These are phyloP conservation scores for Ophthalmolycus amberensis DNA, from an alignment of 2,113 vertebrate species.

Conservation along the genomic window DNA sequence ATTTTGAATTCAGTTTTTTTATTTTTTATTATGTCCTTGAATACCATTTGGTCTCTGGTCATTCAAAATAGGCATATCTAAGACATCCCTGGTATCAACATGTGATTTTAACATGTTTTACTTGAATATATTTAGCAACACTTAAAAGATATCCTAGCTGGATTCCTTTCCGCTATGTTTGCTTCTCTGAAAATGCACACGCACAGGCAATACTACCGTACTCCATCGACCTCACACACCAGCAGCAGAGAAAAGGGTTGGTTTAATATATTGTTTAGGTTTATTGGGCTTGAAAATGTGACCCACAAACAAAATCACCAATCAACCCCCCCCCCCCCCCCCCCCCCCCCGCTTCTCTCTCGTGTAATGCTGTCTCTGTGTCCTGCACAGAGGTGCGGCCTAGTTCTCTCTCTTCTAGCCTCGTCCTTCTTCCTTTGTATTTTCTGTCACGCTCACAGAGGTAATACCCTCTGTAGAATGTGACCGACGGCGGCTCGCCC, in stretches of 20 bases:
- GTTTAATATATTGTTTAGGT: conserved; percentile 73
- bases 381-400: conserved; percentile 48
- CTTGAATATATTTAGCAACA: not conserved
- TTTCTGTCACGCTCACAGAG: conserved; percentile 55
- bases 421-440: conserved; percentile 41
- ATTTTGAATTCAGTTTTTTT: not conserved
- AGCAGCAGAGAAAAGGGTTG: conserved; percentile 32
- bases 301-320: conserved; percentile 74
- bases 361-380: conserved; percentile 35
- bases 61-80: not conserved
- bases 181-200: conserved; percentile 23
- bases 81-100: not conserved
- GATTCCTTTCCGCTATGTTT: not conserved
- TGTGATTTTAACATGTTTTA: not conserved
- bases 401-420: conserved; percentile 53
- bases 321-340: conserved; percentile 45
- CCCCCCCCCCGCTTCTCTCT: conserved; percentile 5
- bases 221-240: conserved; percentile 3
- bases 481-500: conserved; percentile 39
- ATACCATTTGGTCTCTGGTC: not conserved
- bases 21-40: not conserved
- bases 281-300: conserved; percentile 83
- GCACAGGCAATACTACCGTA: conserved; percentile 15
- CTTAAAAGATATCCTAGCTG: not conserved
- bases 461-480: conserved; percentile 44